Percentiles rank a stretch among this genome's conserved stretches.
Evolutionary conservation across 2,888 invertebrate genomes (phyloP).

Genomic region (Melikaiella ostensackeni): DNA sequence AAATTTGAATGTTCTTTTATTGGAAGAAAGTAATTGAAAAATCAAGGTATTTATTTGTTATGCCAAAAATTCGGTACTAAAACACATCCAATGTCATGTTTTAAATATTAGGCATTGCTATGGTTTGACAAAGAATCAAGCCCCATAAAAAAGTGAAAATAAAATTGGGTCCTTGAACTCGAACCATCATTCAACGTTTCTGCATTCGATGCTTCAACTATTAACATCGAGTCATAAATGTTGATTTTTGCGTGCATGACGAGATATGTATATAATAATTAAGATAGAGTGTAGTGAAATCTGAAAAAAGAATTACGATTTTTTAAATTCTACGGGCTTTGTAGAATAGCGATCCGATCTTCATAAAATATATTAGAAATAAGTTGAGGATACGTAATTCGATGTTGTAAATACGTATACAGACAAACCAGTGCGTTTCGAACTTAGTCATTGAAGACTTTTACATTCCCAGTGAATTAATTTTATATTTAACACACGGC

Average conservation of each 20-base stretch:
- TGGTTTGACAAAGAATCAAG: not conserved
- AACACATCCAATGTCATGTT: too few relatives aligned
- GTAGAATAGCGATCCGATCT: not conserved
- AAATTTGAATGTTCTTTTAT: too few relatives aligned
- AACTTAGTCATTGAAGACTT: conserved; percentile 21
- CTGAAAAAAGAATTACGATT: not conserved
- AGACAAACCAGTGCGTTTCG: conserved; percentile 16
- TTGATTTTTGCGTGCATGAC: not conserved
- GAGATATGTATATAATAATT: not conserved
- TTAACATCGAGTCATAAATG: not conserved
- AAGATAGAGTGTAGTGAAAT: not conserved
- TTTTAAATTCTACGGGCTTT: not conserved
- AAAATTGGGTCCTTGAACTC: not conserved
- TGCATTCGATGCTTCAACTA: not conserved
- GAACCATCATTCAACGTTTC: not conserved
- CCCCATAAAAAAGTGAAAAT: not conserved
- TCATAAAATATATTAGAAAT: conserved; percentile 6
- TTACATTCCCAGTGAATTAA: conserved; percentile 23
- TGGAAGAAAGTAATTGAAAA: too few relatives aligned
- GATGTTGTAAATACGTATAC: conserved; percentile 21
- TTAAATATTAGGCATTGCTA: too few relatives aligned
- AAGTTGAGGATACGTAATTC: not conserved
- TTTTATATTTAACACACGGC: not conserved
- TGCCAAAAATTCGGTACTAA: too few relatives aligned
- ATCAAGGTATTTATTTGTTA: too few relatives aligned